Evolutionary conservation across 2,797 vertebrate species (phyloP).

Genomic region (Taenioides sp.): DNA sequence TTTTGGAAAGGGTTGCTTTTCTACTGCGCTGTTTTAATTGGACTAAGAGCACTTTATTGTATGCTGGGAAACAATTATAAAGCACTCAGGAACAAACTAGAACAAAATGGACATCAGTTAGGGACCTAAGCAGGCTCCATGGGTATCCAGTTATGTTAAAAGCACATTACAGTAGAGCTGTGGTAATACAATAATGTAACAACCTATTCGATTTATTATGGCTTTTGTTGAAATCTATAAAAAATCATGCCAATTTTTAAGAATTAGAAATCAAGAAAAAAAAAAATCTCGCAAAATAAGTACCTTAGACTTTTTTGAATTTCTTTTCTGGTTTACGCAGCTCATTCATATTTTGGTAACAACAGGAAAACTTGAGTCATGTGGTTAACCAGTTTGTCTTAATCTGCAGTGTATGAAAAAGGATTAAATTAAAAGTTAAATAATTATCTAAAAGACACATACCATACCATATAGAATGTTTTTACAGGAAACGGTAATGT

Average conservation of each 20-base stretch:
- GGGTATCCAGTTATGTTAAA: slow-evolving; percentile 8
- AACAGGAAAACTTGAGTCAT: too few relatives aligned
- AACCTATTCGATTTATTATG: not conserved
- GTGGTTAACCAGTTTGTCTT: too few relatives aligned
- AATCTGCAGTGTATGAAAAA: too few relatives aligned
- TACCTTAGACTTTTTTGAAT: too few relatives aligned
- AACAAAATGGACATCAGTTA: slow-evolving; percentile 7
- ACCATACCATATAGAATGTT: too few relatives aligned
- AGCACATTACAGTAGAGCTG: slow-evolving; percentile 1
- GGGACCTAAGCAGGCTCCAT: not conserved
- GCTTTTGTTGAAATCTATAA: not conserved
- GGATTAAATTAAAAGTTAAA: too few relatives aligned
- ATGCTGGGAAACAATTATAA: slow-evolving; percentile 12
- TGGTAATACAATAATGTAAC: not conserved
- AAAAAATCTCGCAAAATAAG: too few relatives aligned
- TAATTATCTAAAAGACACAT: too few relatives aligned
- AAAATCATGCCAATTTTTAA: not conserved
- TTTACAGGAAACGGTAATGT: too few relatives aligned
- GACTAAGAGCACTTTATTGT: slow-evolving; percentile 7
- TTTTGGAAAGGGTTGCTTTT: slow-evolving; percentile 12
- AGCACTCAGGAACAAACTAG: slow-evolving; percentile 10
- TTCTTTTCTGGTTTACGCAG: too few relatives aligned
- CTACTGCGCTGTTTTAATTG: slow-evolving; percentile 5
- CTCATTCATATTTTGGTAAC: too few relatives aligned
- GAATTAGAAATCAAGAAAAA: not conserved